phyloP scores from a whole-genome alignment of 2,113 vertebrate genomes.

The Zosterops lateralis region DNA sequence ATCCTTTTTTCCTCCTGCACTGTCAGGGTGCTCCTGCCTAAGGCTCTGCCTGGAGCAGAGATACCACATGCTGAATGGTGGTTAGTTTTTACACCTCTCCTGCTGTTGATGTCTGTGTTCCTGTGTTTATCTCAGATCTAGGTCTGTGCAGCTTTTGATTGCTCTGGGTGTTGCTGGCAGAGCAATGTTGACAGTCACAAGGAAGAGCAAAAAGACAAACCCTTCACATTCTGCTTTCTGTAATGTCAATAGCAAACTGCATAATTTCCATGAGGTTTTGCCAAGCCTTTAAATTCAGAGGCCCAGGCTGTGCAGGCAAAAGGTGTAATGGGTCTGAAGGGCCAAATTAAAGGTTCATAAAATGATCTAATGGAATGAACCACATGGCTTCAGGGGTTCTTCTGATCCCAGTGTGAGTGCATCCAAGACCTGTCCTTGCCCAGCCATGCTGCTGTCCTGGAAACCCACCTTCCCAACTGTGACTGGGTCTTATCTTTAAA shows the following conservation, averaged over 20 bases:
- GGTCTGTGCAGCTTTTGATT: background rate
- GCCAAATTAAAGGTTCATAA: background rate
- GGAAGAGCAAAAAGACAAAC: background rate
- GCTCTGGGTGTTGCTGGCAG: background rate
- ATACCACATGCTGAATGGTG: fast-evolving
- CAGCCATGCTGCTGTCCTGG: background rate
- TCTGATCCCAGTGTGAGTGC: background rate
- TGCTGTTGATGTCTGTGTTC: background rate
- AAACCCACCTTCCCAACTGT: fast-evolving
- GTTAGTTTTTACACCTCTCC: background rate
- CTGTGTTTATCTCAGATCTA: background rate
- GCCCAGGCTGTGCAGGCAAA: background rate
- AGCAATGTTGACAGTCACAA: fast-evolving
- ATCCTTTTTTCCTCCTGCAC: background rate
- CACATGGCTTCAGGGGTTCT: background rate
- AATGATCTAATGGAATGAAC: background rate
- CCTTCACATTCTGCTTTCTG: background rate
- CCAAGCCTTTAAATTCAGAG: background rate
- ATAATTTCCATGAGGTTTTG: background rate
- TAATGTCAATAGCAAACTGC: background rate
- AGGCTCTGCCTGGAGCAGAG: background rate
- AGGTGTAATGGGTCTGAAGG: background rate
- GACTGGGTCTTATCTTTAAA: background rate
- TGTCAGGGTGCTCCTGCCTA: background rate
- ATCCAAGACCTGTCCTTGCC: background rate